Evolutionary conservation across 2,888 invertebrate genomes (phyloP), one percentile per base, ranked within the genome.

Genomic region (Encarsia formosa): DNA sequence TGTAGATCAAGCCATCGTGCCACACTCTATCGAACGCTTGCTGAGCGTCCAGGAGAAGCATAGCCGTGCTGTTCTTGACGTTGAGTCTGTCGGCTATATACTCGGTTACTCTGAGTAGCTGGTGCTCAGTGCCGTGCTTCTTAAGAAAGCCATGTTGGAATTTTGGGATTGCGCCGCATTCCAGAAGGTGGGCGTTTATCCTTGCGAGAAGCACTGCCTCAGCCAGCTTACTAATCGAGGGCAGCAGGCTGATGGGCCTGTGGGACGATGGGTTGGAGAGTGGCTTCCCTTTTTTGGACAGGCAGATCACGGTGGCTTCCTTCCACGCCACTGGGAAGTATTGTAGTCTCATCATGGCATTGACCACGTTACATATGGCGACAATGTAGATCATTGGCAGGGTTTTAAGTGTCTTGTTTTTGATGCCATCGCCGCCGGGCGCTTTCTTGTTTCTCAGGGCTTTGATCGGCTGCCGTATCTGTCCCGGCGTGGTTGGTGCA

Each of bases 91-190:
- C 47, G 0, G 47, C 23, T 1, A 52, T 26, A 26, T 23, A 6
- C 37, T 52, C 41, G 6, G 47, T 3, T 2, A 52, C 42, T 22
- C 52, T 29, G 15, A 41, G 41, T 5, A 52, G 52, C 31, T 52
- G 52, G 16, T 52, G 41, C 2, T 16, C 35, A 9, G 47, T 47
- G 1, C 26, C 22, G 26, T 52, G 52, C 24, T 23, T 16, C 2
- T 13, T 15, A n/a, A 41, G 31, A 38, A 49, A 43, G 2, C 44
- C 26, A 18, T 34, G 43, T 18, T 49, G 49, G 8, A 32, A 40
- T 9, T 49, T 22, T 4, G 42, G 34, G 34, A 49, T 11, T n/a
- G 34, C 26, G 31, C 38, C 38, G 5, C 22, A n/a, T 16, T 52
- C 15, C 2, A 16, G 13, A 4, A 39, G 4, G 24, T 31, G 13